Percentiles rank a stretch among this genome's conserved stretches.
These are phyloP conservation scores for Philopedon plagiatum DNA, from an alignment of 2,888 invertebrate genomes.

Conservation along the genomic window DNA sequence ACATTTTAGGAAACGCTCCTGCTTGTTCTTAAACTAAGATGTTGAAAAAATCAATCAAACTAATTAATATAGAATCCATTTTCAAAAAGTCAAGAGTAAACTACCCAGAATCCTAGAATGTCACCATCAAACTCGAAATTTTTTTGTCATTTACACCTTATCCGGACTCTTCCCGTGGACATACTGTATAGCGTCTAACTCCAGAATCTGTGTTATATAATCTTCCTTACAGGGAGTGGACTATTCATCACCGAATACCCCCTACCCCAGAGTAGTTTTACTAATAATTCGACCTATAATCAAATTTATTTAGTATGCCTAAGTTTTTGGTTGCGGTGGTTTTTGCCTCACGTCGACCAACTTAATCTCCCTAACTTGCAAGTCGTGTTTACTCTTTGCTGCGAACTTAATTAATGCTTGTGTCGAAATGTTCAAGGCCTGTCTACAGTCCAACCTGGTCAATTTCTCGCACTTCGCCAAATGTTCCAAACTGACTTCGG, in stretches of 20 bases:
- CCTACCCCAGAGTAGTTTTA: too few relatives aligned
- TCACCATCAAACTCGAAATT: too few relatives aligned
- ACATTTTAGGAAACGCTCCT: too few relatives aligned
- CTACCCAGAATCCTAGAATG: background rate
- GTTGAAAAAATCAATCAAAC: too few relatives aligned
- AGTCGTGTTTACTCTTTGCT: conserved; percentile 83
- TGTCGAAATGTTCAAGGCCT: conserved; percentile 84
- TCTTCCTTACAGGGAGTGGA: background rate
- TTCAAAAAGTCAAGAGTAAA: too few relatives aligned
- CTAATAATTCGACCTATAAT: background rate
- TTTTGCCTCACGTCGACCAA: conserved; percentile 73
- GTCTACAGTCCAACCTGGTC: conserved; percentile 81
- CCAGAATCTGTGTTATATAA: too few relatives aligned
- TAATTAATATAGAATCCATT: too few relatives aligned
- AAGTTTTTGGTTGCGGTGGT: conserved; percentile 17
- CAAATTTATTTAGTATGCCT: background rate
- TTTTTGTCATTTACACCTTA: too few relatives aligned
- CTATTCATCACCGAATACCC: background rate
- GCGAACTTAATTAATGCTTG: conserved; percentile 89
- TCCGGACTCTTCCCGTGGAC: too few relatives aligned
- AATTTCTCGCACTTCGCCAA: conserved; percentile 83
- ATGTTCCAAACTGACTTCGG: conserved; percentile 87
- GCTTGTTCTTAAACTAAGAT: too few relatives aligned
- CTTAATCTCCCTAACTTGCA: conserved; percentile 86
- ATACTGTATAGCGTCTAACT: too few relatives aligned